Base-by-base conservation (phyloP, 2,888 invertebrate species). In the Cerceris ruficornis region DNA sequence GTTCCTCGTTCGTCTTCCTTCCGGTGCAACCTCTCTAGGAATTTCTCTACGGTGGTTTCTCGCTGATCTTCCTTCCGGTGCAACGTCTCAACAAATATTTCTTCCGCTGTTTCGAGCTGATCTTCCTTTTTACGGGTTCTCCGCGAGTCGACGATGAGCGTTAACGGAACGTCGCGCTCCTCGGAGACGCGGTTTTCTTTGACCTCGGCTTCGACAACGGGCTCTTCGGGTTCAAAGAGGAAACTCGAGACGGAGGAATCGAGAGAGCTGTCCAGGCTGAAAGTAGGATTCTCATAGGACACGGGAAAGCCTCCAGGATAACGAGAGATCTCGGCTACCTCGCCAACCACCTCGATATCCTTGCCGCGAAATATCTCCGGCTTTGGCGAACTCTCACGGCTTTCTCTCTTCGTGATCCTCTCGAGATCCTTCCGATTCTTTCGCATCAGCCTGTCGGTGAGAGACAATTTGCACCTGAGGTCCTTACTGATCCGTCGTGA, bases 211-310 rank as follows among this genome's bases (percentile, higher is more conserved):
- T 76, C 75, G 60, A 39, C 68, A 6, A 49, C 58, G 28, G 28
- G 28, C 1, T 28, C 28, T 28, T 28, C 28, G 4, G 28, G 28
- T 46, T 80, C 81, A 71, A 87, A 90, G 0, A 91, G 80, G 70
- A 87, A 91, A 39, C 84, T 85, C 41, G 88, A 85, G 11, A 90
- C 68, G 2, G 91, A 90, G 6, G 90, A 88, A 69, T 92, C 92
- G 28, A 90, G 70, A 5, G 92, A 92, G 61, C 83, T 88, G 79
- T 92, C 91, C 61, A 90, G 73, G 42, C 84, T 85, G 59, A 92
- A 92, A 2, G 89, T 89, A 2, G 92, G 92, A 83, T 92, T 92
- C 78, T 92, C 92, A 75, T 92, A 92, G 41, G 86, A 88, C 43
- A 55, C 58, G 2, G 49, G 66, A 42, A 59, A 55, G 11, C 7